Conservation (phyloP, 2,797 vertebrate genomes). For the Lates japonicus region DNA sequence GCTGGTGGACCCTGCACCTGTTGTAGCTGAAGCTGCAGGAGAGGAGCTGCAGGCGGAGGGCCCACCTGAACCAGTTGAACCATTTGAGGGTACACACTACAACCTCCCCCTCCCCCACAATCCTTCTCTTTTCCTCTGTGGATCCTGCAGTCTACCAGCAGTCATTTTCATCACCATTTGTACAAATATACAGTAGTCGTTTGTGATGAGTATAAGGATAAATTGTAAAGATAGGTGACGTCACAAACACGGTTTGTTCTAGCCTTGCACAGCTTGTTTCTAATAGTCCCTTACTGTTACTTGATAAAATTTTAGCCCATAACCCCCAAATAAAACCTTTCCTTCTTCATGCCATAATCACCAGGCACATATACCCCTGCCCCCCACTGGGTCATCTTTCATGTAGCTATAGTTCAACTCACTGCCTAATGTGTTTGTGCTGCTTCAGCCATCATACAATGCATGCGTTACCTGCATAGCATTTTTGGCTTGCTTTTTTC, state of each 20-base stretch:
- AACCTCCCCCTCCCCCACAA: slow-evolving; percentile 56
- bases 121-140: slow-evolving; percentile 57
- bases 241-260: slow-evolving; percentile 50
- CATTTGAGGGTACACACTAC: slow-evolving; percentile 74
- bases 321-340: not conserved
- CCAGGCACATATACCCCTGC: not conserved
- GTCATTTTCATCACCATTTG: slow-evolving; percentile 34
- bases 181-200: slow-evolving; percentile 1
- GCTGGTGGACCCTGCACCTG: slow-evolving; percentile 67
- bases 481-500: slow-evolving; percentile 2
- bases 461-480: slow-evolving; percentile 28
- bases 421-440: slow-evolving; percentile 10
- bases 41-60: slow-evolving; percentile 76
- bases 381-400: not conserved
- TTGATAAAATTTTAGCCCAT: slow-evolving; percentile 13
- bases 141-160: slow-evolving; percentile 54
- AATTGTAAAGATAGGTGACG: slow-evolving; percentile 41
- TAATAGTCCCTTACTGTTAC: slow-evolving; percentile 8
- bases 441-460: not conserved
- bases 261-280: slow-evolving; percentile 25
- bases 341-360: slow-evolving; percentile 23
- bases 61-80: slow-evolving; percentile 59
- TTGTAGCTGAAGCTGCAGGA: slow-evolving; percentile 64
- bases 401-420: slow-evolving; percentile 5
- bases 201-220: slow-evolving; percentile 55